Conservation (phyloP, 2,888 invertebrate species). For the Molorchus minor region DNA sequence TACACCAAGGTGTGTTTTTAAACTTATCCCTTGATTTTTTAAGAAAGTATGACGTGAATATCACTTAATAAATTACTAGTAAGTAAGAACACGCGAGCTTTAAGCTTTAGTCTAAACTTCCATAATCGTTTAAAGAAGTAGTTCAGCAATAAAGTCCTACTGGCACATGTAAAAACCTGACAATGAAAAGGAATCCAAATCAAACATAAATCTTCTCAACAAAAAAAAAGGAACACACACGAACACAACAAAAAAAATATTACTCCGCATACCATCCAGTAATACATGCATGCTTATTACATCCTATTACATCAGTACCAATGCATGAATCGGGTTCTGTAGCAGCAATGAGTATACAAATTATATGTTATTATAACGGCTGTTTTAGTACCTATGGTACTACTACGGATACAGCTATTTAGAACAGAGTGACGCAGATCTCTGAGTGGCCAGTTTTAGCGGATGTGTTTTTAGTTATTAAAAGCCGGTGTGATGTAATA, state of each 20-base stretch:
- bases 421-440: background rate
- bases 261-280: constrained; percentile 1
- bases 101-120: no score
- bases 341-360: constrained; percentile 28
- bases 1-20: no score
- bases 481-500: background rate
- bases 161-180: no score
- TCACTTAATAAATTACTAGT: no score
- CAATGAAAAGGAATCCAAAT: background rate
- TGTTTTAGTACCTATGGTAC: constrained; percentile 27
- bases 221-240: background rate
- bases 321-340: constrained; percentile 7
- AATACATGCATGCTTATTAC: background rate
- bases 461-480: background rate
- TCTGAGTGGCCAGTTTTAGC: background rate
- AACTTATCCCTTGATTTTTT: no score
- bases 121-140: no score
- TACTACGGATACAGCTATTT: constrained; percentile 28
- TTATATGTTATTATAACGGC: constrained; percentile 35
- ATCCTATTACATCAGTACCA: no score
- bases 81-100: no score
- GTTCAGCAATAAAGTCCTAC: no score
- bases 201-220: background rate
- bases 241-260: constrained; percentile 15
- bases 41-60: no score